Evolutionary conservation across 2,888 invertebrate genomes (phyloP).

Genomic region (Opisthograptis luteolata): DNA sequence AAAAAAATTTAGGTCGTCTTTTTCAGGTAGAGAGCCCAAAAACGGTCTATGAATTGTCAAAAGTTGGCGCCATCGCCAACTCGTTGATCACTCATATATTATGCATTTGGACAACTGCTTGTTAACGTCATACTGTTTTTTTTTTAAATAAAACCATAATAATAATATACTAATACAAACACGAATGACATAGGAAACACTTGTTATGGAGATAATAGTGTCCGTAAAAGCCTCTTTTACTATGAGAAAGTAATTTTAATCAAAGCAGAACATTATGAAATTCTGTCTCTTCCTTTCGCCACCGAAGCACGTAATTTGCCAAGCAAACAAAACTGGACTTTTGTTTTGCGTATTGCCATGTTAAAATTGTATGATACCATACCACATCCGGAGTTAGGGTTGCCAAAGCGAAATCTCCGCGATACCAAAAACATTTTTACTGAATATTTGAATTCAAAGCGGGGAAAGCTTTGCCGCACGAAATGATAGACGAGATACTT

Average conservation of each 20-base stretch:
- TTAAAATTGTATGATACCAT: conserved; percentile 26
- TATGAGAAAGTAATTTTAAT: not conserved
- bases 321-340: conserved; percentile 30
- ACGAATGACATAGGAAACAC: no score
- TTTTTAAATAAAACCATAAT: no score
- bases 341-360: conserved; percentile 24
- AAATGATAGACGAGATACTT: conserved; percentile 26
- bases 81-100: no score
- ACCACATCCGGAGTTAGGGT: conserved; percentile 25
- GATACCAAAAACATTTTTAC: conserved; percentile 26
- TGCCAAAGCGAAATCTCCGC: conserved; percentile 22
- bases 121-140: no score
- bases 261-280: not conserved
- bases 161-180: no score
- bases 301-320: conserved; percentile 7
- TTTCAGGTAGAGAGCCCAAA: no score
- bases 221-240: no score
- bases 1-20: no score
- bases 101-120: no score
- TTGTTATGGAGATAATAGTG: no score
- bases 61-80: no score
- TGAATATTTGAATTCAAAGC: conserved; percentile 31
- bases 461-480: conserved; percentile 16
- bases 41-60: no score
- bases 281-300: not conserved